Evolutionary conservation across 1,140 invertebrate species (phyloP).

Genomic region (Cyclargus thomasi): DNA sequence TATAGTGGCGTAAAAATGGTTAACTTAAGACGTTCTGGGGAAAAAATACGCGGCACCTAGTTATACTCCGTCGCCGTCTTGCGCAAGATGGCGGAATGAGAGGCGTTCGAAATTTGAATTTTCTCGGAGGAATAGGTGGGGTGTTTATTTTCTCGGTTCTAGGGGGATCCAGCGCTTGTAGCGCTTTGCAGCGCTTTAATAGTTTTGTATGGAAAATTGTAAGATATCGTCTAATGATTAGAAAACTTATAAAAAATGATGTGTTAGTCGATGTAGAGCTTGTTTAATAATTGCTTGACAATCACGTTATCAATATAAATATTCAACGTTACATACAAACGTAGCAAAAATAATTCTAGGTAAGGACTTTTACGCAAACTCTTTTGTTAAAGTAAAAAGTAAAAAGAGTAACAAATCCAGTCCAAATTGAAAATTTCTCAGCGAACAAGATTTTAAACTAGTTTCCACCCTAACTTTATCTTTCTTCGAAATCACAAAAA

Average conservation of each 20-base stretch:
- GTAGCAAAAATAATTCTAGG: too few relatives aligned
- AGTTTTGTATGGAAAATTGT: conserved; percentile 31
- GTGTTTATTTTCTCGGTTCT: conserved; percentile 45
- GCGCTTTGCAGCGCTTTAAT: conserved; percentile 32
- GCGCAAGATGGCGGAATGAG: conserved; percentile 67
- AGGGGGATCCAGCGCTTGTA: conserved; percentile 28
- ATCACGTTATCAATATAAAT: too few relatives aligned
- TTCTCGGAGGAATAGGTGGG: conserved; percentile 64
- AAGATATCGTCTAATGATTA: conserved; percentile 26
- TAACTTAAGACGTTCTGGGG: conserved; percentile 68
- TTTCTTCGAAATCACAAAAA: conserved; percentile 8
- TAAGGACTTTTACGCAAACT: too few relatives aligned
- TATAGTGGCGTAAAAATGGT: conserved; percentile 68
- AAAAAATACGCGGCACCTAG: conserved; percentile 62
- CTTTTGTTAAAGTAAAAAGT: too few relatives aligned
- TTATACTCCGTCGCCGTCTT: conserved; percentile 69
- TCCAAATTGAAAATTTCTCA: background rate
- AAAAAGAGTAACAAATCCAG: background rate
- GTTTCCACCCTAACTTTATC: background rate
- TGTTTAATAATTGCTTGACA: too few relatives aligned
- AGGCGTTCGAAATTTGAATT: conserved; percentile 69
- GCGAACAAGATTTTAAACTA: background rate
- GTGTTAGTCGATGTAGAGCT: too few relatives aligned
- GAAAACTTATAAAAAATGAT: background rate
- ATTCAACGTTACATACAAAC: too few relatives aligned